A percentile compares a stretch with the other conserved stretches of the same genome.
These are phyloP conservation scores for Hystrix cristata DNA, from an alignment of 2,113 vertebrate species.

Conservation along the genomic window DNA sequence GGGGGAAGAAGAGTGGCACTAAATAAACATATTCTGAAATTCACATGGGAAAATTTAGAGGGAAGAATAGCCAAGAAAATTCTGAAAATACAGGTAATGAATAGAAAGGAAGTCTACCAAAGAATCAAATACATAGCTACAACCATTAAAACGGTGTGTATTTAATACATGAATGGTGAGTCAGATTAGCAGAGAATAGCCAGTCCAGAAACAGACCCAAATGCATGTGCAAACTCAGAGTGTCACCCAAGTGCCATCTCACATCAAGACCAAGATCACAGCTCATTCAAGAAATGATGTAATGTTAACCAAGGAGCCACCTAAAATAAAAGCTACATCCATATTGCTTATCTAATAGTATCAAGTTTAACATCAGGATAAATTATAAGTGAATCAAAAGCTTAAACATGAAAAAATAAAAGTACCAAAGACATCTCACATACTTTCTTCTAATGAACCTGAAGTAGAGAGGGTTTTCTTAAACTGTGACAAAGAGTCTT, in stretches of 20 bases:
- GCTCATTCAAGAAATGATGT: neutral
- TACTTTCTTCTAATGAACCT: neutral
- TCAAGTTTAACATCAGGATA: neutral
- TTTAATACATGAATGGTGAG: neutral
- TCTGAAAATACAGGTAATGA: neutral
- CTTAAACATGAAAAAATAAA: constrained; percentile 2
- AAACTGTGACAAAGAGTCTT: neutral
- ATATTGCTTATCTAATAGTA: neutral
- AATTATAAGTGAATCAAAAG: constrained; percentile 21
- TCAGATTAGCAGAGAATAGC: neutral
- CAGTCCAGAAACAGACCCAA: neutral
- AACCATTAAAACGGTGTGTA: neutral
- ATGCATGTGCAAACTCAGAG: neutral
- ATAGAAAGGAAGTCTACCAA: neutral
- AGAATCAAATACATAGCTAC: neutral
- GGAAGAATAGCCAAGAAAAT: neutral
- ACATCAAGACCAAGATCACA: neutral
- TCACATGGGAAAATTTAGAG: neutral
- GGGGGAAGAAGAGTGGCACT: neutral
- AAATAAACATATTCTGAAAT: constrained; percentile 8
- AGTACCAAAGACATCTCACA: neutral
- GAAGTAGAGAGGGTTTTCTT: neutral
- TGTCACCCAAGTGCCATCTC: neutral
- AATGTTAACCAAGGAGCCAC: neutral
- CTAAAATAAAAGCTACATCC: neutral